phyloP scores from a whole-genome alignment of 1,140 invertebrate genomes.

The Sarcophaga peregrina region DNA sequence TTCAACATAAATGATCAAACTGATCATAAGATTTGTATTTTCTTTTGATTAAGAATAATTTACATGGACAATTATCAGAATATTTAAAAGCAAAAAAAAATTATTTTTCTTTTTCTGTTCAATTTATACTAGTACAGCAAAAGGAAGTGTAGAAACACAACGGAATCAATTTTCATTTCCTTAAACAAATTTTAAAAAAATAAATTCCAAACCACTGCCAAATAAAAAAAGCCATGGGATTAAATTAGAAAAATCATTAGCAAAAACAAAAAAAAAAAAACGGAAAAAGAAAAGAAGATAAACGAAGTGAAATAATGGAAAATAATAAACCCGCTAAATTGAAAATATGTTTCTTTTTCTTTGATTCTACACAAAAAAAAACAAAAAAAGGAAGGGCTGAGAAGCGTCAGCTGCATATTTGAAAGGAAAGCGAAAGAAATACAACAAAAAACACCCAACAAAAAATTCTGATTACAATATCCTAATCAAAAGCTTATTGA shows the following conservation, averaged over 20 bases:
- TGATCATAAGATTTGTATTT: too few relatives aligned
- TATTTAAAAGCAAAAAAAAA: not conserved
- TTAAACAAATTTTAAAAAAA: not conserved
- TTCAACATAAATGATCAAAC: too few relatives aligned
- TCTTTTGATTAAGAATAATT: too few relatives aligned
- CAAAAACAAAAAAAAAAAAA: not conserved
- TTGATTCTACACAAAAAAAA: too few relatives aligned
- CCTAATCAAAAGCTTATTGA: conserved; percentile 10
- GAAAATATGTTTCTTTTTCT: not conserved
- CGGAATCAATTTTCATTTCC: conserved; percentile 36
- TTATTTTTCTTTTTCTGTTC: too few relatives aligned
- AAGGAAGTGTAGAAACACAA: conserved; percentile 10
- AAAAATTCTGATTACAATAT: conserved; percentile 9
- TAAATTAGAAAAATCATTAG: not conserved
- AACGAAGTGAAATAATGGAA: conserved; percentile 28
- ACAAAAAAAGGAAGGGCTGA: not conserved
- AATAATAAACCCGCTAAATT: conserved; percentile 18
- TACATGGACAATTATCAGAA: too few relatives aligned
- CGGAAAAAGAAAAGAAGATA: not conserved
- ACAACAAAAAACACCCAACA: not conserved
- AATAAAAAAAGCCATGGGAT: not conserved
- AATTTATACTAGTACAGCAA: not conserved
- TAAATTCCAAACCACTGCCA: not conserved
- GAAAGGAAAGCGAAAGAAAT: not conserved
- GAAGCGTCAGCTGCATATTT: conserved; percentile 5